phyloP scores from a whole-genome alignment of 2,113 vertebrate genomes.

The Anolis carolinensis region DNA sequence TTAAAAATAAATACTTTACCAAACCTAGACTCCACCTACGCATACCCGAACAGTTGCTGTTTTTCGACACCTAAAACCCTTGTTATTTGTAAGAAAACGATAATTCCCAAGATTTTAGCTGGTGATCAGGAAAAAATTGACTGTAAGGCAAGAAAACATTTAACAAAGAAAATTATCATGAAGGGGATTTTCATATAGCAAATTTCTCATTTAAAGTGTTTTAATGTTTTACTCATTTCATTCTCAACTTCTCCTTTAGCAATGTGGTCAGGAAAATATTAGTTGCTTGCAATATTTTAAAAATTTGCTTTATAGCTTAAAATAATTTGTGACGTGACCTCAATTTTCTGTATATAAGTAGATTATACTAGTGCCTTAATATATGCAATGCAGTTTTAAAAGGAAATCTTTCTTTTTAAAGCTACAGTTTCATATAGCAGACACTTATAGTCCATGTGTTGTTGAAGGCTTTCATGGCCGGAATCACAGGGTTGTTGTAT shows the following conservation, averaged over 20 bases:
- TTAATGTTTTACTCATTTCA: neutral
- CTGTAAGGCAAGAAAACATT: neutral
- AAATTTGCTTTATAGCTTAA: slow-evolving; percentile 5
- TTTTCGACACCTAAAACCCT: neutral
- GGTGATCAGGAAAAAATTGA: neutral
- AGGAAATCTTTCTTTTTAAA: slow-evolving; percentile 52
- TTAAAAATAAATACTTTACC: neutral
- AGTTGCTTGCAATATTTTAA: neutral
- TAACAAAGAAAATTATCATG: neutral
- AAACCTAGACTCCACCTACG: neutral
- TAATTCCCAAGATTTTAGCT: neutral
- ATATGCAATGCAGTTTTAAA: slow-evolving; percentile 47
- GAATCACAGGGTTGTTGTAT: no score
- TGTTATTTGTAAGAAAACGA: neutral
- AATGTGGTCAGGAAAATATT: neutral
- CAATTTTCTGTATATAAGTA: slow-evolving; percentile 38
- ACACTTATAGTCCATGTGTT: slow-evolving; percentile 22
- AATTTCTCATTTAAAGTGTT: neutral
- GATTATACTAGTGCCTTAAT: slow-evolving; percentile 63
- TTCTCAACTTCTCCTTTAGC: neutral
- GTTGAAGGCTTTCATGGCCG: no score
- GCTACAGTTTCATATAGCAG: slow-evolving; percentile 58
- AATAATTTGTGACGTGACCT: slow-evolving; percentile 3
- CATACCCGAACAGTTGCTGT: neutral
- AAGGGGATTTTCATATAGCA: neutral